Base-by-base conservation (phyloP, 1,140 invertebrate species). In the Belonocnema kinseyi region DNA sequence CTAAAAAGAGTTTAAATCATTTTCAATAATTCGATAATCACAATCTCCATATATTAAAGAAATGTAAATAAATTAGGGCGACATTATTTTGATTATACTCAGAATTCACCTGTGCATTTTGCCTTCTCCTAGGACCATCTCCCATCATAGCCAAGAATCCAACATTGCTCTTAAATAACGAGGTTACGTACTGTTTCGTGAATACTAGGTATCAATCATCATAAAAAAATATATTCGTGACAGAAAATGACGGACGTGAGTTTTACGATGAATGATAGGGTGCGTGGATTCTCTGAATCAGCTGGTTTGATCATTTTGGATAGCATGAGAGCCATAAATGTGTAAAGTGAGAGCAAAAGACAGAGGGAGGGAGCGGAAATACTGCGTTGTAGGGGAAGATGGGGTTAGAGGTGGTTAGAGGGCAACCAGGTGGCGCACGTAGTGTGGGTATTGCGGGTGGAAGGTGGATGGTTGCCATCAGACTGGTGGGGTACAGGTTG, bases 251-350 rank as follows among this genome's bases (percentile, higher is more conserved):
- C 6, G 12, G 40, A 46, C 13, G 0, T 16, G 12, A 14, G 13
- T 33, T 33, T 33, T 66, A 66, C 58, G 21, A 66, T 66, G 33
- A 33, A 66, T 13, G 61, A n/a, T 7, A n/a, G 61, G 61, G 61
- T 33, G 61, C 26, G 61, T 13, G 61, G 13, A 66, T 66, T 40
- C 46, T 66, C 61, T 46, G 77, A 80, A 87, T 86, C 85, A 86
- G 85, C 86, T 87, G 86, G 86, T 70, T 79, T 70, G 82, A 70
- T 73, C 51, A 83, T 77, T 77, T 73, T 76, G 75, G 61, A 10
- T 0, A 14, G 40, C 16, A 40, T 33, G 12, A 58, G 19, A 46
- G 4, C 26, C 40, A 66, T 58, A 54, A 3, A 4, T 17, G 12
- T 54, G 73, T 51, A 76, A 70, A 52, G 26, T 21, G 46, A 21